A percentile compares a stretch with the other conserved stretches of the same genome.
These are phyloP conservation scores for Halcyon smyrnensis DNA, from an alignment of 2,797 vertebrate species.

Conservation along the genomic window DNA sequence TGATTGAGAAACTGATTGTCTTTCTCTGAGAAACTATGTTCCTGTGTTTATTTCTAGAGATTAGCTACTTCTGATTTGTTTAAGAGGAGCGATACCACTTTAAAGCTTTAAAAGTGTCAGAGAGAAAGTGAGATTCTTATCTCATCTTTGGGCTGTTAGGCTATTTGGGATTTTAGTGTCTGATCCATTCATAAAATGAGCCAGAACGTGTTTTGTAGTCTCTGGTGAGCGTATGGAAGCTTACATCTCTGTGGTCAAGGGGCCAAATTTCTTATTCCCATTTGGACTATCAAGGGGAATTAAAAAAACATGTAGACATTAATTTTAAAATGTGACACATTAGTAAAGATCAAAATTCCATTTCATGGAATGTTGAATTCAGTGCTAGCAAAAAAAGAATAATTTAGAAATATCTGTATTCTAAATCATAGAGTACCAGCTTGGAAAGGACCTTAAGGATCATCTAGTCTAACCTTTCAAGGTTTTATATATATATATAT, in stretches of 20 bases:
- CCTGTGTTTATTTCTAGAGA: neutral
- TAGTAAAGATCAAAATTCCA: neutral
- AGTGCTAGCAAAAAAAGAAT: neutral
- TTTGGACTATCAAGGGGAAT: neutral
- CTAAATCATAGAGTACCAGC: neutral
- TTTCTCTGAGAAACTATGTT: neutral
- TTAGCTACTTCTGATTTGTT: neutral
- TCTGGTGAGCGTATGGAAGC: neutral
- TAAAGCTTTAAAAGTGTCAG: neutral
- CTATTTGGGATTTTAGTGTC: neutral
- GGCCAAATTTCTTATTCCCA: neutral
- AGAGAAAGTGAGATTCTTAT: neutral
- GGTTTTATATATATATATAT: no score
- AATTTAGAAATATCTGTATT: neutral
- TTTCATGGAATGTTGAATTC: neutral
- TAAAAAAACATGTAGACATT: neutral
- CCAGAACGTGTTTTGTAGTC: neutral
- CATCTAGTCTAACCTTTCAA: no score
- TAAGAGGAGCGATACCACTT: neutral
- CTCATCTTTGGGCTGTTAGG: neutral
- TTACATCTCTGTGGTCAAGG: neutral
- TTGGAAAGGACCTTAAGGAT: no score
- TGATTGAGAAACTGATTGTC: neutral
- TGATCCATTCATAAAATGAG: neutral
- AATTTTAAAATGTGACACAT: neutral